Conservation (phyloP, 2,797 vertebrate genomes). For the Phataginus tetradactyla region DNA sequence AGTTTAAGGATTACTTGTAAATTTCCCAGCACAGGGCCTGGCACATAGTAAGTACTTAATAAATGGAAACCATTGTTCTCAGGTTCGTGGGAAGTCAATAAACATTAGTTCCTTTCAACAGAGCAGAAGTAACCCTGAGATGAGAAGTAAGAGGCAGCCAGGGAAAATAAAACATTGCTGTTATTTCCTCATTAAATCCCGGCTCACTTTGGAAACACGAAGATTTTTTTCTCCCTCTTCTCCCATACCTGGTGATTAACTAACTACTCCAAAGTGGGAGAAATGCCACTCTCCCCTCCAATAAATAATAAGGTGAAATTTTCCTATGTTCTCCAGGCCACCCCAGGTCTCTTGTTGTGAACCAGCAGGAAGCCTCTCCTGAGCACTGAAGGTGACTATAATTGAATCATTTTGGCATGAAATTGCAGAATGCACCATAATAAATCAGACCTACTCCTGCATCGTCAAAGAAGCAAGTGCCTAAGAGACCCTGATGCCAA, state of each 20-base stretch:
- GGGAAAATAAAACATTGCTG: slow-evolving; percentile 16
- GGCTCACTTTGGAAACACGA: slow-evolving; percentile 39
- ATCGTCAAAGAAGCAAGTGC: slow-evolving; percentile 1
- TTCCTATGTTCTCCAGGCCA: slow-evolving; percentile 47
- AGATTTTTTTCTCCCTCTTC: slow-evolving; percentile 45
- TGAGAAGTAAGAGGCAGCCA: background rate
- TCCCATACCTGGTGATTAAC: slow-evolving; percentile 64
- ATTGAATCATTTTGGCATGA: slow-evolving; percentile 81
- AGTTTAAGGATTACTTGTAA: background rate
- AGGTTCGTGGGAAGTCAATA: background rate
- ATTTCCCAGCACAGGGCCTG: background rate
- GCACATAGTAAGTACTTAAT: background rate
- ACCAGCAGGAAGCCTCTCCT: slow-evolving; percentile 63
- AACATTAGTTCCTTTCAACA: background rate
- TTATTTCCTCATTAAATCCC: slow-evolving; percentile 70
- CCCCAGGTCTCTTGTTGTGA: slow-evolving; percentile 48
- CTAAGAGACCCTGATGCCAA: background rate
- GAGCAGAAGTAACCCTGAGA: background rate
- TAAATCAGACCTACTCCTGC: slow-evolving; percentile 69
- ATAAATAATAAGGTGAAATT: slow-evolving; percentile 74
- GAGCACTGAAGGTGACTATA: slow-evolving; percentile 61
- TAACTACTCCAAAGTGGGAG: slow-evolving; percentile 47
- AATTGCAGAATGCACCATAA: slow-evolving; percentile 66
- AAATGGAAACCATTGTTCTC: background rate
- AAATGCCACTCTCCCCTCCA: slow-evolving; percentile 54